Base-by-base conservation (phyloP, 2,888 invertebrate genomes). In the Keiferia lycopersicella region DNA sequence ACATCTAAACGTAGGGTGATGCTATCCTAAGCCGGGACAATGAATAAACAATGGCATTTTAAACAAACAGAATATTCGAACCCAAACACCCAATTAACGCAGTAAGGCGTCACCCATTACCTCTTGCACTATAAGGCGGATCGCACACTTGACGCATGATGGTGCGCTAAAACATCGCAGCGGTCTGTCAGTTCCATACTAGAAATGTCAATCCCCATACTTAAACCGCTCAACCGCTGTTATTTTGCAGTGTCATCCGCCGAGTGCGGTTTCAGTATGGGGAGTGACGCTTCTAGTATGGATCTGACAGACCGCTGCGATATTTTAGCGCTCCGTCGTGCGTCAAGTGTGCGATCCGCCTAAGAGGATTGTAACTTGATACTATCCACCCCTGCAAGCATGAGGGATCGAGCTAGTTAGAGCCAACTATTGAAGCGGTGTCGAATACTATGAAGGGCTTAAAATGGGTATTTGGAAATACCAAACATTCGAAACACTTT, bases 301-400 rank as follows among this genome's bases (percentile, higher is more conserved):
- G n/a, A n/a, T n/a, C n/a, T n/a, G n/a, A n/a, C n/a, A n/a, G n/a
- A n/a, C n/a, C n/a, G n/a, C n/a, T n/a, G n/a, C n/a, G n/a, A n/a
- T n/a, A n/a, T n/a, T n/a, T n/a, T n/a, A n/a, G n/a, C n/a, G n/a
- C n/a, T n/a, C n/a, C n/a, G n/a, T n/a, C n/a, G n/a, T n/a, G n/a
- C n/a, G n/a, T n/a, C n/a, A n/a, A n/a, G n/a, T n/a, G n/a, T n/a
- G n/a, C n/a, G n/a, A n/a, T n/a, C n/a, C n/a, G n/a, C n/a, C n/a
- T n/a, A n/a, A 89, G 88, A 88, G 81, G 88, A 87, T 88, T 87
- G 87, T 72, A 88, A 89, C 86, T 83, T 73, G 86, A 89, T 83
- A 87, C 89, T 82, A 76, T 75, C 80, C 78, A 80, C 83, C 84
- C 83, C 73, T 70, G 68, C 70, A 69, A 66, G 66, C 75, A 78